Evolutionary conservation across 2,113 vertebrate genomes (phyloP), one percentile per base, ranked within the genome.

Genomic region (Leptosomus discolor): DNA sequence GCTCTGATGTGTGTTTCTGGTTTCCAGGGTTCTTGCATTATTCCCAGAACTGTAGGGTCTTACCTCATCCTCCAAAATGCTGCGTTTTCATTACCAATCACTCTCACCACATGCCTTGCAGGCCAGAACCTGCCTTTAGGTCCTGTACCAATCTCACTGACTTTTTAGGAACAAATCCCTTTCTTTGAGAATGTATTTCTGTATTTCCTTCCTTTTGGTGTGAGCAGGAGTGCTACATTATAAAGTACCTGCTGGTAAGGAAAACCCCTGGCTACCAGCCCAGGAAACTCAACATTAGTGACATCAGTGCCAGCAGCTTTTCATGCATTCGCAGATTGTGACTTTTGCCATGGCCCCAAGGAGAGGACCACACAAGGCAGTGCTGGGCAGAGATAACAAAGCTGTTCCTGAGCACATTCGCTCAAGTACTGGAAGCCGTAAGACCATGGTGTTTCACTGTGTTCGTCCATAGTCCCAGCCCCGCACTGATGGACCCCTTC

Each of bases 1-100:
- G 27, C 26, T 88, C 48, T 57, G 50, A 82, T 0, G 0, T 2
- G 1, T 70, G 29, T 37, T 85, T 60, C 46, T 81, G 26, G 27
- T 82, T 92, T 78, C 82, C 2, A 23, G 80, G 63, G 67, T 53
- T 73, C 45, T 63, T 79, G 41, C 22, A 37, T 19, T 61, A 58
- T 76, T 91, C 71, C 48, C 67, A 65, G 48, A 84, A 61, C 5
- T 1, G 1, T 14, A 54, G 15, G 11, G 13, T 71, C 69, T 69
- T 78, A 50, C 14, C 19, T 71, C 11, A 3, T 23, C 29, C 58
- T 76, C 45, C 29, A 61, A 88, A 93, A 65, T 27, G 6, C 26
- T 90, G 20, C 24, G 37, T 41, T 69, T 92, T 50, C 7, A 9
- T 41, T 50, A 68, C 12, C 30, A 26, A 3, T 24, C 1, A 0